Percentiles rank a stretch among this genome's conserved stretches.
Conservation (phyloP, 23 tunicate genomes). For the Trididemnum clinides region DNA sequence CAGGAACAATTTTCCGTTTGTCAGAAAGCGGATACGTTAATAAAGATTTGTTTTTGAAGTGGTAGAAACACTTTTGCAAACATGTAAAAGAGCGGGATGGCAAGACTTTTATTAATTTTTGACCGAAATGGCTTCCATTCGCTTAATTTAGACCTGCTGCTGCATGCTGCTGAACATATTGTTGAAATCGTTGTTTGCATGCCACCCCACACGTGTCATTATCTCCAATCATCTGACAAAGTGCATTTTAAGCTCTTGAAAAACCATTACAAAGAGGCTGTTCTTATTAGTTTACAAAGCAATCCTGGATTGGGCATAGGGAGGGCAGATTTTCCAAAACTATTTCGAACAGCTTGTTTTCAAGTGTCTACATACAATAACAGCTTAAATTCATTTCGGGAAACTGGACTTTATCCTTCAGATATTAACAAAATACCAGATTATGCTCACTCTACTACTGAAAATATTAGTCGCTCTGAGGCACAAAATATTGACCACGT, state of each 20-base stretch:
- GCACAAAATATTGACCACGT: neutral
- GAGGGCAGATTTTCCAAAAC: slow-evolving; percentile 31
- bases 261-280: slow-evolving; percentile 36
- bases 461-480: neutral
- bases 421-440: slow-evolving; percentile 16
- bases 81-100: neutral
- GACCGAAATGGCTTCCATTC: slow-evolving; percentile 30
- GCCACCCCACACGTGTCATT: slow-evolving; percentile 14
- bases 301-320: slow-evolving; percentile 37
- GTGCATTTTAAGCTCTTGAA: slow-evolving; percentile 36
- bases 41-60: slow-evolving; percentile 19
- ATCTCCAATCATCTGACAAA: slow-evolving; percentile 34
- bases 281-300: slow-evolving; percentile 13
- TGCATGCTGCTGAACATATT: slow-evolving; percentile 18
- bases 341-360: slow-evolving; percentile 9
- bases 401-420: slow-evolving; percentile 24
- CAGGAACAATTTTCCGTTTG: slow-evolving; percentile 30
- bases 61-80: slow-evolving; percentile 35
- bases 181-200: slow-evolving; percentile 14
- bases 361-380: slow-evolving; percentile 34
- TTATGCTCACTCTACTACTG: slow-evolving; percentile 11
- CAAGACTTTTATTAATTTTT: slow-evolving; percentile 1
- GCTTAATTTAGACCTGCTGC: slow-evolving; percentile 32
- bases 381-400: slow-evolving; percentile 6
- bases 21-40: slow-evolving; percentile 31